Evolutionary conservation across 2,888 invertebrate genomes (phyloP), one percentile per base, ranked within the genome.

Genomic region (Hoplodrina blanda): DNA sequence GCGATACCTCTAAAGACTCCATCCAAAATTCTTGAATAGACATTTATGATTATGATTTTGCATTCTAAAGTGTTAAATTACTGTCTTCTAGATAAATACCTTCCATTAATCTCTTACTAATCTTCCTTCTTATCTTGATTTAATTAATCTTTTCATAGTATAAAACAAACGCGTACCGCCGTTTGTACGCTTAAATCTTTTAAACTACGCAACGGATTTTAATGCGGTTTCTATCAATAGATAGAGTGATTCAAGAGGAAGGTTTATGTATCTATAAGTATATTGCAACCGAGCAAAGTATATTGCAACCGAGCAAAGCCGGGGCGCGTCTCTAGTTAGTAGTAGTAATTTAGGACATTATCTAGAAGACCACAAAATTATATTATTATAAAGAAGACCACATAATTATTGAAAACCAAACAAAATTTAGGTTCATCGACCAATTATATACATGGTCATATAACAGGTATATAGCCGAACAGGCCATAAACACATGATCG

Each of bases 351-450:
- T 17, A 46, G 30, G 55, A 41, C 11, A 41, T 11, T 41, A 13
- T 41, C 41, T 41, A 41, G 41, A 41, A 41, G 10, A 41, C 11
- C 10, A 13, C 41, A 17, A 55, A 25, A 37, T 37, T 37, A 46
- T 46, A 46, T 46, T 17, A 17, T 17, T 11, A 17, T n/a, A n/a
- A n/a, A 17, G 46, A 46, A 46, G 15, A 17, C 5, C 5, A 17
- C 17, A n/a, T 8, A 37, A 37, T 37, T 8, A 8, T 37, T 8
- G 37, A 56, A 76, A 76, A 69, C 10, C 61, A 69, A 41, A 75
- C 25, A 65, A 13, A 69, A 73, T 61, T 37, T 54, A 13, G 20
- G 30, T 55, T 41, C 10, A 20, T 20, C 15, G 10, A 57, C 41
- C 33, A 54, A 20, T 33, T 4, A 44, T 10, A 37, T 7, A 15